Conservation (phyloP, 2,797 vertebrate species). For the Falco cherrug region DNA sequence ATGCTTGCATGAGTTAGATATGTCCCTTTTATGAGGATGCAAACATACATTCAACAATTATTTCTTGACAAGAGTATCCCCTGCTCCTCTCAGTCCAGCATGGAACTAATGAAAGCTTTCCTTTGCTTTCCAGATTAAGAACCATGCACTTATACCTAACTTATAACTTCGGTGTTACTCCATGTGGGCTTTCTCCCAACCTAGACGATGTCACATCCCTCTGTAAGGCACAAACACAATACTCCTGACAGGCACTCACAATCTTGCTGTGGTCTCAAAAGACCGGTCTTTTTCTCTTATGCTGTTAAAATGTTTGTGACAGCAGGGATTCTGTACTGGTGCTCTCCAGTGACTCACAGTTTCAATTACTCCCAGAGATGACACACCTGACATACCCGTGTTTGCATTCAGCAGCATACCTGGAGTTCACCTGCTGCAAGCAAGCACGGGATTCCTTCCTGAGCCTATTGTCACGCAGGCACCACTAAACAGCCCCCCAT, state of each 20-base stretch:
- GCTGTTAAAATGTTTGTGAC: neutral
- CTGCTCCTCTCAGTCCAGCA: neutral
- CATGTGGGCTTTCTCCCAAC: neutral
- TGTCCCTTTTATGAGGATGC: neutral
- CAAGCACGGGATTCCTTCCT: neutral
- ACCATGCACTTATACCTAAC: neutral
- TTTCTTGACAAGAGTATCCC: neutral
- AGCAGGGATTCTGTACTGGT: neutral
- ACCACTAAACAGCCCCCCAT: neutral
- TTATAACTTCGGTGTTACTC: neutral
- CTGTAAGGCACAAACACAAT: neutral
- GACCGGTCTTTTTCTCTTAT: neutral
- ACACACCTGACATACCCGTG: neutral
- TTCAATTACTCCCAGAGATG: neutral
- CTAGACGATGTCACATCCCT: neutral
- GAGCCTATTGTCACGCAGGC: neutral
- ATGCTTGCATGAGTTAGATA: no score
- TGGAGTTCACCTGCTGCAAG: neutral
- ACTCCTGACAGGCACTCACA: neutral
- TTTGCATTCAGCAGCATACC: neutral
- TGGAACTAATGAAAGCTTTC: neutral
- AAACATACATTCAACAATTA: neutral
- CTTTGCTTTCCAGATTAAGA: neutral
- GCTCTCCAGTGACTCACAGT: neutral
- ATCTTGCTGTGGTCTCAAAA: neutral